Evolutionary conservation across 2,113 vertebrate species (phyloP).

Genomic region (crab-eating macaque (Macaca fascicularis)): T2T-MFA8v1.1 NC_088386.1:49178501-49179000

Average conservation of each 20-base stretch:
- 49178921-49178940: not conserved
- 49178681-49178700: not conserved
- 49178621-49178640: not conserved
- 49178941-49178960: not conserved
- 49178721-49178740: not conserved
- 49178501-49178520: not conserved
- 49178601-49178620: not conserved
- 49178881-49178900: not conserved
- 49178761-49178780: not conserved
- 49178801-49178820: not conserved
- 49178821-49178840: not conserved
- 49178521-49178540: rapidly evolving
- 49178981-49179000: not conserved
- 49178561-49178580: not conserved
- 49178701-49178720: not conserved
- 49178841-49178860: not conserved
- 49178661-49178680: not conserved
- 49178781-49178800: not conserved
- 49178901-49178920: not conserved
- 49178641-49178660: not conserved
- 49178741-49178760: not conserved
- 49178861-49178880: not conserved
- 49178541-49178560: not conserved
- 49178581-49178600: too few relatives aligned
- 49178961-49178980: not conserved